Percentiles rank a stretch among this genome's conserved stretches.
phyloP scores from a whole-genome alignment of 2,888 invertebrate species.

The Julus scandinavius region DNA sequence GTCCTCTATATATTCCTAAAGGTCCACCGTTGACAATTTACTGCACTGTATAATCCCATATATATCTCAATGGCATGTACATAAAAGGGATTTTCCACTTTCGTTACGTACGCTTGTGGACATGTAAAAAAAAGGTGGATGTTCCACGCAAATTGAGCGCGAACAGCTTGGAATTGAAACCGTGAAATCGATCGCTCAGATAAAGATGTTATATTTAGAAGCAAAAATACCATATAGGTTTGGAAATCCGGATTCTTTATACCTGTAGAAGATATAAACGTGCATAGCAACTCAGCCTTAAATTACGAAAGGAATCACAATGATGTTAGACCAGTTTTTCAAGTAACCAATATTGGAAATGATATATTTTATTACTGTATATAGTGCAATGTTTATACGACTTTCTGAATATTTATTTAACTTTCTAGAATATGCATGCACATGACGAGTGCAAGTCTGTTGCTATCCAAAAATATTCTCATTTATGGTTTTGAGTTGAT shows the following conservation, averaged over 20 bases:
- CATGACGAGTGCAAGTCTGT: no score
- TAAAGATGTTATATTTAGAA: constrained; percentile 17
- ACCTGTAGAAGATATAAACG: background rate
- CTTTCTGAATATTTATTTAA: no score
- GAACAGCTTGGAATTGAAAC: constrained; percentile 19
- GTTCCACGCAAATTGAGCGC: constrained; percentile 4
- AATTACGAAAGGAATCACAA: background rate
- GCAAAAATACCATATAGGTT: background rate
- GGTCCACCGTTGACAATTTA: background rate
- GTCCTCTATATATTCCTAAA: background rate
- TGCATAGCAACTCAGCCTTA: background rate
- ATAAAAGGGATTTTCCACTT: background rate
- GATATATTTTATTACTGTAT: constrained; percentile 8
- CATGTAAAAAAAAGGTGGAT: background rate
- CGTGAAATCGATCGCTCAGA: background rate
- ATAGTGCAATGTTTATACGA: no score
- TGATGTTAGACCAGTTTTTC: background rate
- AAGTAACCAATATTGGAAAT: background rate
- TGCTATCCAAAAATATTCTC: no score
- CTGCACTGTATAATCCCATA: background rate
- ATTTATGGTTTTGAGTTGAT: no score
- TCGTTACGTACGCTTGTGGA: background rate
- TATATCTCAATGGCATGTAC: background rate
- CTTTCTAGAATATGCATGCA: no score
- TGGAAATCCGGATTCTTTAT: background rate